phyloP scores from a whole-genome alignment of 2,113 vertebrate genomes.

The Smithornis capensis region DNA sequence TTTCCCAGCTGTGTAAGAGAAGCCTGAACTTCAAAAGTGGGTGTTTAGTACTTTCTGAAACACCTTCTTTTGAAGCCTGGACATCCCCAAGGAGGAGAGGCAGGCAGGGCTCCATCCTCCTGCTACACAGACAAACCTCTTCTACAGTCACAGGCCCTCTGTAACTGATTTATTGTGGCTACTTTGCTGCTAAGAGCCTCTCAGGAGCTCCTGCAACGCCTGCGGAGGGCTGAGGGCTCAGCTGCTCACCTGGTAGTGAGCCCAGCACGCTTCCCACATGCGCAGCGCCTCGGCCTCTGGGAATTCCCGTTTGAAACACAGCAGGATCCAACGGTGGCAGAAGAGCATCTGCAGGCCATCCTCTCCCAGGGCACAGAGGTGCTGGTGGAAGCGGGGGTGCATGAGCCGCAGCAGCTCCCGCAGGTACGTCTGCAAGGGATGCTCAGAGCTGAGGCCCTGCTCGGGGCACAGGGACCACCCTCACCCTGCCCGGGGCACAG shows the following conservation, averaged over 20 bases:
- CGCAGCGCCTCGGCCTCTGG: conserved; percentile 90
- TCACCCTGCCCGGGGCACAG: background rate
- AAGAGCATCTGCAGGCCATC: conserved; percentile 97
- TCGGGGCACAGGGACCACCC: too few relatives aligned
- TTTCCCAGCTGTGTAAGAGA: background rate
- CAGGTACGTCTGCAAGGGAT: conserved; percentile 84
- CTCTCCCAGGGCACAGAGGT: conserved; percentile 88
- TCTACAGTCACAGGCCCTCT: background rate
- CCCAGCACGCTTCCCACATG: conserved; percentile 99
- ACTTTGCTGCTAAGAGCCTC: background rate
- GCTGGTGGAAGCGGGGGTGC: conserved; percentile 87
- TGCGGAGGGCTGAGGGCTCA: background rate
- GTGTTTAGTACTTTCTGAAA: background rate
- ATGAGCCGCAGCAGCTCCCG: conserved; percentile 91
- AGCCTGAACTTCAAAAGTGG: background rate
- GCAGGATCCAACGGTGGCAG: conserved; percentile 97
- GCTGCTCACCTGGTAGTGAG: conserved; percentile 50
- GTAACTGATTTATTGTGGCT: background rate
- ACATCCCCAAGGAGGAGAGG: background rate
- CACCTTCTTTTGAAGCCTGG: background rate
- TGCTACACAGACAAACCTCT: background rate
- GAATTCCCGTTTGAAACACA: conserved; percentile 98
- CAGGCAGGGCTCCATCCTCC: background rate
- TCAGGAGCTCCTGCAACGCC: accelerated
- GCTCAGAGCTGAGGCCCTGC: background rate